Evolutionary conservation across 2,888 invertebrate species (phyloP).

Genomic region (Oegoconia quadripuncta): DNA sequence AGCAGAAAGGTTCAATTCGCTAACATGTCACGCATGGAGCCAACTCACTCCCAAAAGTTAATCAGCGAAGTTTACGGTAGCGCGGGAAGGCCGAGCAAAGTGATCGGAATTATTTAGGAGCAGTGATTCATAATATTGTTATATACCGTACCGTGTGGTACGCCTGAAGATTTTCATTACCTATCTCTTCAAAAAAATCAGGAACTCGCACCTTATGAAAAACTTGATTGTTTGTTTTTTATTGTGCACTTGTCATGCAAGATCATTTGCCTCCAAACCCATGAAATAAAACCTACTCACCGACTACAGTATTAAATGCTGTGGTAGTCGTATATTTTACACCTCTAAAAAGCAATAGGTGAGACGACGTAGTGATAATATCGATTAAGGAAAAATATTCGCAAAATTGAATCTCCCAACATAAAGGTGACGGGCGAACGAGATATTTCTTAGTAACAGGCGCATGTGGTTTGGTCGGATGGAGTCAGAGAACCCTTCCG

Average conservation of each 20-base stretch:
- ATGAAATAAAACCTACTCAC: background rate
- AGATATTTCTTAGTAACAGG: background rate
- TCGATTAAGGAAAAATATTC: background rate
- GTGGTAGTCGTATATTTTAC: too few species aligned
- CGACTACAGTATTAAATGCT: background rate
- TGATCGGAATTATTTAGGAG: conserved; percentile 55
- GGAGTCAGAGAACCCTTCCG: background rate
- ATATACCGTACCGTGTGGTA: conserved; percentile 18
- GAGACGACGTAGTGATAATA: too few species aligned
- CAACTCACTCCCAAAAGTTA: conserved; percentile 50
- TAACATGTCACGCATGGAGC: conserved; percentile 50
- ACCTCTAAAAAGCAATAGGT: too few species aligned
- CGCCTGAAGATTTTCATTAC: conserved; percentile 18
- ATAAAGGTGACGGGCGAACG: background rate
- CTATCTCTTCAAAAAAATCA: background rate
- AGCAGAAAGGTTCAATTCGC: conserved; percentile 31
- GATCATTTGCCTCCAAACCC: background rate
- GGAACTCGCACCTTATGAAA: conserved; percentile 3
- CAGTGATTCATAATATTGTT: conserved; percentile 35
- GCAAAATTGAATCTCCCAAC: background rate
- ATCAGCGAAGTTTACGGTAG: conserved; percentile 53
- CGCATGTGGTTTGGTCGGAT: background rate
- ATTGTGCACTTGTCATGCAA: background rate
- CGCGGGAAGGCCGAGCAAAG: conserved; percentile 37
- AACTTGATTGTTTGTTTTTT: conserved; percentile 6